Evolutionary conservation across 2,888 invertebrate genomes (phyloP), one percentile per base, ranked within the genome.

Genomic region (Standfussiana lucernea): DNA sequence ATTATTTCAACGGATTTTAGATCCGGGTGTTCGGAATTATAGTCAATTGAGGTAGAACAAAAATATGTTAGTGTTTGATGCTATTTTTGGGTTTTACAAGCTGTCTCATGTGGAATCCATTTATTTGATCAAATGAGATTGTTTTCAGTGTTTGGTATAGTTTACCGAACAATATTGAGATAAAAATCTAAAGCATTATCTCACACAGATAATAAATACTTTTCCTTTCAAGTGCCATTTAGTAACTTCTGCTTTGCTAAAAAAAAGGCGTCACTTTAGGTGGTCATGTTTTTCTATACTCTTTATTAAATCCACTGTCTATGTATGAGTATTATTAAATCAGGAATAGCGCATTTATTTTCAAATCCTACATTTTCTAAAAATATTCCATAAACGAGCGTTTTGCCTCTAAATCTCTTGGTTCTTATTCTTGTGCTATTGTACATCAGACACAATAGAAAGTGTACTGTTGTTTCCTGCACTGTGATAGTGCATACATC

Each of bases 1-100:
- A 79, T 78, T 80, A 87, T 79, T 84, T 77, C 68, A 75, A 75
- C 53, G 13, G 61, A 77, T 62, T 75, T 75, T 53, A 85, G 47
- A 83, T 85, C 78, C 81, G 79, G 87, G 79, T 61, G 13, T 56
- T 74, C 42, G 37, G 15, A 37, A n/a, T 53, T 18, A 67, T 42
- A 42, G 64, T 15, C 35, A 53, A 68, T 65, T 65, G 64, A 67
- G 37, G 21, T 61, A 42, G 37, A 67, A 40, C 66, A 65, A 79
- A 83, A 86, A 79, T 80, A 61, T 45, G 40, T 59, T 35, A 10
- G 24, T 64, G 37, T 73, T 80, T 61, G 32, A 53, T 50, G 35
- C 24, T 62, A 32, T 73, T 40, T 72, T 67, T 69, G 15, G 69
- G 6, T 13, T 72, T 76, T 18, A 13, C 28, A 66, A 56, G 10